Base-by-base conservation (phyloP, 2,888 invertebrate genomes). In the Drosophila neonasuta region DNA sequence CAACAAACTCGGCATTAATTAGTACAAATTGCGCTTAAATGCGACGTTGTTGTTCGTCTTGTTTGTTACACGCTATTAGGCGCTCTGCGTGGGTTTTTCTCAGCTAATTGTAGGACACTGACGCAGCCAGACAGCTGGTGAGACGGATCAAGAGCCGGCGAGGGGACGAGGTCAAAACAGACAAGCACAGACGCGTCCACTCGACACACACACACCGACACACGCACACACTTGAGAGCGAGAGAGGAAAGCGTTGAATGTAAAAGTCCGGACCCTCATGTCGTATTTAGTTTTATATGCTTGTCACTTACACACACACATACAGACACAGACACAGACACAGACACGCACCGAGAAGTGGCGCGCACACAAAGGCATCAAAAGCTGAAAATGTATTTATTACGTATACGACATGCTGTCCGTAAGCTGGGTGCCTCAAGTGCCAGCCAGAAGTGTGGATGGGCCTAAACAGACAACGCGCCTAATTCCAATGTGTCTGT, bases 241-340 rank as follows among this genome's bases (percentile, higher is more conserved):
- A 60, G 50, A 45, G 51, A 41, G 49, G 13, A 46, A 48, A 15
- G 30, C 36, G 52, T 59, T 44, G 56, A 42, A 55, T 59, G 52
- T 39, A 17, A 39, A 50, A 46, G 62, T 59, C 56, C 55, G 24
- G 49, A 67, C 65, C 30, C 68, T 70, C 66, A 65, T 80, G 62
- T 85, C 74, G 66, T 74, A 70, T 70, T 80, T 80, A 71, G 84
- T 78, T 83, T 63, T 84, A 78, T 76, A 67, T 65, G 76, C 74
- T 69, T 86, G 81, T 73, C 84, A 83, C 56, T 69, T 66, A 56
- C 75, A 74, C 61, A 69, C 46, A 48, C 48, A 11, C 32, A 13
- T 13, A 49, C 32, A 39, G 5, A 5, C 20, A 24, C 24, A 24
- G 24, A 1, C 24, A 49, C 32, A 39, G 5, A 5, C 20, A 24